Base-by-base conservation (phyloP, 2,797 vertebrate species). In the Graptemys geographica region DNA sequence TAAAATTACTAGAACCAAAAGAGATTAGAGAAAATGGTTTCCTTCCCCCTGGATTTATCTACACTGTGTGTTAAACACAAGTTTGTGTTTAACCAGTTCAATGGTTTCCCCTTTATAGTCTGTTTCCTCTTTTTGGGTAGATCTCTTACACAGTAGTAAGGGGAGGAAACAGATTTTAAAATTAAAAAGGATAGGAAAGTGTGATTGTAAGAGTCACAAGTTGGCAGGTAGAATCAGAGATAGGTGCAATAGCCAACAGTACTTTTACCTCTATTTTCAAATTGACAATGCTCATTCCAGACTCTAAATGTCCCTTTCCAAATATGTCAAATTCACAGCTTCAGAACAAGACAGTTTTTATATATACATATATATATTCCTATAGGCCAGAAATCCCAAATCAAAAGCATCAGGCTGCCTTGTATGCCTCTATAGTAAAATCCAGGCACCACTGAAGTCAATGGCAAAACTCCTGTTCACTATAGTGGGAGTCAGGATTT, bases 401-500 rank as follows among this genome's bases (percentile, higher is more conserved):
- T 51, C 8, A 86, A 41, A 74, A 13, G 28, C 62, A 9, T n/a
- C 18, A 23, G 83, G 37, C 41, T 74, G 37, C 3, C 37, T 51
- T 65, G 28, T 13, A 12, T 2, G 90, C 33, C 33, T 88, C 41
- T 59, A 76, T 81, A 83, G 44, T 87, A 81, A 88, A 31, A 69
- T 69, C 16, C 62, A 37, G 62, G 18, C 16, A 18, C 18, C 62
- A 69, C 28, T 13, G 16, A 87, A 90, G 74, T 31, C 82, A 92
- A 93, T 78, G 37, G 94, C 28, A 88, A 94, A 95, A 37, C 27
- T 19, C 49, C 11, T 83, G 62, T 69, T 78, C 83, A 96, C 59
- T 81, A 2, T 78, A 90, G 78, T 1, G 1, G 57, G 80, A 0
- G 52, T 79, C 74, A 93, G 84, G 74, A 69, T 92, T 95, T 91